A percentile compares a stretch with the other conserved stretches of the same genome.
Conservation (phyloP, 2,888 invertebrate genomes). For the Oeneis ivallda region DNA sequence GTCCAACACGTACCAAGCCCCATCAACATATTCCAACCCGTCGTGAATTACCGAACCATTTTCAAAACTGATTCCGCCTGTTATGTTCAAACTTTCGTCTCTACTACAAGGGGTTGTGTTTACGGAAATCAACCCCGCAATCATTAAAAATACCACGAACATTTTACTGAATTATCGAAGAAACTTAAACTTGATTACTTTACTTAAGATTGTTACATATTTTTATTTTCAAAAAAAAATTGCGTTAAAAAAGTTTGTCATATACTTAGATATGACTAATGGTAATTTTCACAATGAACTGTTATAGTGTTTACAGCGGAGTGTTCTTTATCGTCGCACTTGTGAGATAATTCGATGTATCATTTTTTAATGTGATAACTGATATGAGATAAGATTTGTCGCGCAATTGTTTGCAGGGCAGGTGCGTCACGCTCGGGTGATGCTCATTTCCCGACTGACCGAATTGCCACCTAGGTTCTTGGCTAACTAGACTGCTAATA, state of each 20-base stretch:
- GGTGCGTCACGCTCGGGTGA: slow-evolving; percentile 41
- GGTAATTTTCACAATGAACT: slow-evolving; percentile 48
- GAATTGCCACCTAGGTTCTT: slow-evolving; percentile 17
- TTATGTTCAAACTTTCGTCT: slow-evolving; percentile 64
- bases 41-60: slow-evolving; percentile 61
- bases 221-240: slow-evolving; percentile 5
- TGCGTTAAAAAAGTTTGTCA: slow-evolving; percentile 18
- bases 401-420: slow-evolving; percentile 35
- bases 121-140: slow-evolving; percentile 24
- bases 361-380: slow-evolving; percentile 65
- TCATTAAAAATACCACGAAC: slow-evolving; percentile 39
- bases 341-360: slow-evolving; percentile 72
- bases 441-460: slow-evolving; percentile 45
- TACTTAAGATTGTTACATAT: not conserved
- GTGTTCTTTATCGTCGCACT: slow-evolving; percentile 62
- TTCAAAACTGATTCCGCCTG: slow-evolving; percentile 49
- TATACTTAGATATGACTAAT: slow-evolving; percentile 43
- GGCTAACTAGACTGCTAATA: slow-evolving; percentile 17
- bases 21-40: slow-evolving; percentile 57
- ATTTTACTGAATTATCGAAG: slow-evolving; percentile 31
- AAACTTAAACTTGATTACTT: not conserved
- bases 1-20: slow-evolving; percentile 57
- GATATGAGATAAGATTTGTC: slow-evolving; percentile 63
- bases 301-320: slow-evolving; percentile 55
- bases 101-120: slow-evolving; percentile 51